Evolutionary conservation across 2,888 invertebrate species (phyloP).

Genomic region (Tribolium freemani): DNA sequence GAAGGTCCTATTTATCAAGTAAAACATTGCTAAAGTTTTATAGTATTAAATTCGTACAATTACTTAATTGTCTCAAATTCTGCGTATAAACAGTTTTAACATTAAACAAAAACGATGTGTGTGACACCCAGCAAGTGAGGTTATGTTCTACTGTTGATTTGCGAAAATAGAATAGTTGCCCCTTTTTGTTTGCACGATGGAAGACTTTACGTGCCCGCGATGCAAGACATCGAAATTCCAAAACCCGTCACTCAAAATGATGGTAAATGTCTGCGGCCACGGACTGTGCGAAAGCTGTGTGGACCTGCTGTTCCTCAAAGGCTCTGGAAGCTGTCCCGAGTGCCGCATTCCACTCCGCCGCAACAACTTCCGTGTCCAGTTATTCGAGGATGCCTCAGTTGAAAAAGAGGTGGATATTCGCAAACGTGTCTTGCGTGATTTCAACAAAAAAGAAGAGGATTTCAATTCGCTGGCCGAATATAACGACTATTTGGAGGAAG

Average conservation of each 20-base stretch:
- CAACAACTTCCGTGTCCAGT: constrained; percentile 92
- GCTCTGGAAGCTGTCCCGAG: constrained; percentile 96
- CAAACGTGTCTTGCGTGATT: constrained; percentile 88
- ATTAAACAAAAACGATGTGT: no score
- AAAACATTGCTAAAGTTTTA: no score
- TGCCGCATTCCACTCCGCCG: constrained; percentile 90
- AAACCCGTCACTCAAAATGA: constrained; percentile 95
- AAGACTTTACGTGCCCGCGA: constrained; percentile 91
- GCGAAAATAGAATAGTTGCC: neutral
- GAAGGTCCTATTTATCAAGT: no score
- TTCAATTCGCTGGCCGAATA: constrained; percentile 86
- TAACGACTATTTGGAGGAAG: constrained; percentile 96
- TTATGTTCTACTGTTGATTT: constrained; percentile 4
- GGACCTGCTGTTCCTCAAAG: constrained; percentile 95
- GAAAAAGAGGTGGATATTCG: constrained; percentile 98
- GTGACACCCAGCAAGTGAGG: neutral
- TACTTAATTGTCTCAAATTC: no score
- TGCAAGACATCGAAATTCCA: constrained; percentile 98
- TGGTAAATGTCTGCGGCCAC: constrained; percentile 99
- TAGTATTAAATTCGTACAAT: no score
- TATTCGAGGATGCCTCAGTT: constrained; percentile 96
- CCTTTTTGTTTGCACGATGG: constrained; percentile 70
- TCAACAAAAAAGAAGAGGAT: constrained; percentile 96
- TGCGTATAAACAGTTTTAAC: no score
- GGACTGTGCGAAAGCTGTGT: constrained; percentile 98